Conservation (phyloP, 2,888 invertebrate species). For the Lasioglossum oenotherae region DNA sequence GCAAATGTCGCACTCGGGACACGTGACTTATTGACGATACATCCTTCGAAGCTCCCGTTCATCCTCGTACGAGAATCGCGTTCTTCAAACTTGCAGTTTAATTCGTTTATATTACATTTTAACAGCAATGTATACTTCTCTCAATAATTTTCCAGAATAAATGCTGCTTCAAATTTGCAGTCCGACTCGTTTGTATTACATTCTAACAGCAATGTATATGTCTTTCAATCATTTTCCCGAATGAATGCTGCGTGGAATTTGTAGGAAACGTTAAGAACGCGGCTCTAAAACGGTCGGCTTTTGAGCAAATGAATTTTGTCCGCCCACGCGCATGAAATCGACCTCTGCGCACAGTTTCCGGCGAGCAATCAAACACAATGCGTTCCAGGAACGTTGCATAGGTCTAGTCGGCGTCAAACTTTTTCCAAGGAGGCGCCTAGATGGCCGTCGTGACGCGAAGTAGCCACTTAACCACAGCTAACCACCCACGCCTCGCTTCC, state of each 20-base stretch:
- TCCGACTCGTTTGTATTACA: too few relatives aligned
- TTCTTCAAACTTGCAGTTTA: too few relatives aligned
- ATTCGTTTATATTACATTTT: background rate
- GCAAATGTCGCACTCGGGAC: constrained; percentile 3
- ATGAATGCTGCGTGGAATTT: background rate
- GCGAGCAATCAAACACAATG: constrained; percentile 14
- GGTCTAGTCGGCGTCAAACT: constrained; percentile 25
- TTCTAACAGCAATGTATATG: background rate
- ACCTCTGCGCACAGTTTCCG: background rate
- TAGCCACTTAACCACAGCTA: constrained; percentile 60
- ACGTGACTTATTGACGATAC: constrained; percentile 9
- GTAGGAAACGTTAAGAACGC: background rate
- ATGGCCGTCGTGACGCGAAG: constrained; percentile 60
- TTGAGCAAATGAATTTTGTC: background rate
- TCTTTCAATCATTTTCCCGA: background rate
- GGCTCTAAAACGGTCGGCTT: background rate
- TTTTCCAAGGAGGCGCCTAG: constrained; percentile 43
- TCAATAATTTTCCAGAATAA: background rate
- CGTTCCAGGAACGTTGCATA: constrained; percentile 21
- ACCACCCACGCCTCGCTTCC: constrained; percentile 64
- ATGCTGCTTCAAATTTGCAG: background rate
- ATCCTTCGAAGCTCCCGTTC: background rate
- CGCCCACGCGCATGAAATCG: constrained; percentile 13
- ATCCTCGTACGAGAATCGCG: background rate
- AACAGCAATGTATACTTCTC: background rate